Evolutionary conservation across 2,888 invertebrate species (phyloP).

Genomic region (Hecatera dysodea): DNA sequence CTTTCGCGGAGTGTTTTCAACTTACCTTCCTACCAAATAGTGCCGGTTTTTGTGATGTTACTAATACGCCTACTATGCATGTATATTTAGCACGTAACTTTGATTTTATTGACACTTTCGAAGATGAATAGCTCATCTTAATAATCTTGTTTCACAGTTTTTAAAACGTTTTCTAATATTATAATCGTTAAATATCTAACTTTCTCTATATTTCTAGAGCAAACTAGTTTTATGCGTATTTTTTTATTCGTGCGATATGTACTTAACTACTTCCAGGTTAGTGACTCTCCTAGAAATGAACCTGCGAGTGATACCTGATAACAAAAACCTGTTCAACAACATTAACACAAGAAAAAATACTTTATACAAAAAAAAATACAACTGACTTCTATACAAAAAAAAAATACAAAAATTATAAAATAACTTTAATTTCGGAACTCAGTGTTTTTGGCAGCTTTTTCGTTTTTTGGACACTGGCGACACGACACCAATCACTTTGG

Average conservation of each 20-base stretch:
- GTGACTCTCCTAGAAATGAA: background rate
- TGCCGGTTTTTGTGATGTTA: background rate
- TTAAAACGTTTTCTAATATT: constrained; percentile 13
- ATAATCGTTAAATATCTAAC: background rate
- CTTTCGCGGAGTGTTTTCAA: too few species aligned
- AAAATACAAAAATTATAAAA: too few species aligned
- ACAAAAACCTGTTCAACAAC: background rate
- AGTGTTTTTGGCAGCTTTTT: too few species aligned
- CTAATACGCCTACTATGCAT: background rate
- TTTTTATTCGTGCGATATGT: background rate
- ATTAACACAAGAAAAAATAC: background rate
- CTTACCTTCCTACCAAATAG: background rate
- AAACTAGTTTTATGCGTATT: background rate
- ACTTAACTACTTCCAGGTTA: too few species aligned
- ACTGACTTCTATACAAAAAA: too few species aligned
- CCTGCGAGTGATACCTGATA: too few species aligned
- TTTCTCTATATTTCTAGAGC: constrained; percentile 4
- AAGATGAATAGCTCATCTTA: constrained; percentile 18
- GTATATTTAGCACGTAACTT: background rate
- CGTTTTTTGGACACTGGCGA: too few species aligned
- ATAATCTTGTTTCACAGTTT: constrained; percentile 22
- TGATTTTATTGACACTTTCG: constrained; percentile 11
- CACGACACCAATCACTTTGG: too few species aligned
- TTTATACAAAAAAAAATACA: too few species aligned
- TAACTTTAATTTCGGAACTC: too few species aligned